Evolutionary conservation across 2,888 invertebrate species (phyloP).

Genomic region (Tipula unca): DNA sequence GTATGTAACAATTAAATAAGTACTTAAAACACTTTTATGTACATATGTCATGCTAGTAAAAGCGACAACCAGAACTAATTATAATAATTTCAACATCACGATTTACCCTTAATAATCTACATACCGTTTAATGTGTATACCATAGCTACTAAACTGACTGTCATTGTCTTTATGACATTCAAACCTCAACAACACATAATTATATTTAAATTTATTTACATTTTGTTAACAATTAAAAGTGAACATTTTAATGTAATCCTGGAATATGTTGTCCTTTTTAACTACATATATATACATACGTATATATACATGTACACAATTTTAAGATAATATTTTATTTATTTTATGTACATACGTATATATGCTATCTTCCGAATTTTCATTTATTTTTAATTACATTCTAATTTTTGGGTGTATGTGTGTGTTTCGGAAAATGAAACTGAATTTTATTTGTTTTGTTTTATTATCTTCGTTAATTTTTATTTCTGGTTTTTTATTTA

Average conservation of each 20-base stretch:
- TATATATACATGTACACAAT: background rate
- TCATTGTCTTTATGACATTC: background rate
- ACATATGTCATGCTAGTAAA: background rate
- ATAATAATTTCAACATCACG: background rate
- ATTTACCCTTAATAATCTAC: background rate
- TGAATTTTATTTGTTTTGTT: background rate
- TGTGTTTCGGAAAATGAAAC: background rate
- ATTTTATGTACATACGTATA: background rate
- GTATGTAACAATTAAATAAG: no score
- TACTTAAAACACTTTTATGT: no score
- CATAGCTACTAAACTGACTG: background rate
- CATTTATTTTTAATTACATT: background rate
- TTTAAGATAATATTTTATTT: background rate
- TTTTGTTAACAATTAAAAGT: background rate
- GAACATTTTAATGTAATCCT: background rate
- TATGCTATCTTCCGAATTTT: background rate
- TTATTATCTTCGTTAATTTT: background rate
- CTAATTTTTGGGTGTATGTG: background rate
- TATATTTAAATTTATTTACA: background rate
- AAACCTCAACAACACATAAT: background rate
- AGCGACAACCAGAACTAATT: background rate
- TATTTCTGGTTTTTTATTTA: background rate
- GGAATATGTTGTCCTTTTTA: background rate
- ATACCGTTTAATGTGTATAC: background rate
- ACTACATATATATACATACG: background rate